Conservation (phyloP, 2,888 invertebrate species). For the Scaptodrosophila latifasciaeformis region DNA sequence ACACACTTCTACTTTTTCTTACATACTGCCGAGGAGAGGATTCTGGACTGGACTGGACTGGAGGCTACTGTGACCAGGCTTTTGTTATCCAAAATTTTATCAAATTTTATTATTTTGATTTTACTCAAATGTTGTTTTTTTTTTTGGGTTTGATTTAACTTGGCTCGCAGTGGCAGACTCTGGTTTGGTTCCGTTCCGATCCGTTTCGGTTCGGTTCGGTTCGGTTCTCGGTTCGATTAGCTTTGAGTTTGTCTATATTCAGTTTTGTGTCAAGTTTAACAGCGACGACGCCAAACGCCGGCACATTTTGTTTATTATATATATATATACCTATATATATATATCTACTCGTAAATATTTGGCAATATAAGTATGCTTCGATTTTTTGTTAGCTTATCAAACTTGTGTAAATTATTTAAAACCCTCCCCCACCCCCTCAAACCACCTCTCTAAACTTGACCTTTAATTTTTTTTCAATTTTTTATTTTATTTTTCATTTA, state of each 20-base stretch:
- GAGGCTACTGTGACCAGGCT: background rate
- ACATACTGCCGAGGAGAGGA: background rate
- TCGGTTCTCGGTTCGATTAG: slow-evolving; percentile 35
- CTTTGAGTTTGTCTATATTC: slow-evolving; percentile 41
- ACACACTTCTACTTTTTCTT: background rate
- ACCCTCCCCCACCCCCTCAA: background rate
- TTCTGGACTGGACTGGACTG: slow-evolving; percentile 21
- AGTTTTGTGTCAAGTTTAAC: slow-evolving; percentile 58
- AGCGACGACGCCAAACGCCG: slow-evolving; percentile 65
- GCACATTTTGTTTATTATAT: slow-evolving; percentile 54
- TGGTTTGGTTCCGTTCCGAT: slow-evolving; percentile 6
- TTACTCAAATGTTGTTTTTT: no score
- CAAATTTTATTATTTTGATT: no score
- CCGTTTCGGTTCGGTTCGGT: slow-evolving; percentile 26
- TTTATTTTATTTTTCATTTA: slow-evolving; percentile 5
- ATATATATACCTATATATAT: slow-evolving; percentile 11
- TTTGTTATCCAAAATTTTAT: no score
- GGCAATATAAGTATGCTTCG: slow-evolving; percentile 57
- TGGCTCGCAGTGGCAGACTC: background rate
- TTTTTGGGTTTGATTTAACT: no score
- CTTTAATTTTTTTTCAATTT: slow-evolving; percentile 16
- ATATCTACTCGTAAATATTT: slow-evolving; percentile 25
- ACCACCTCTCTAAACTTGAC: slow-evolving; percentile 15
- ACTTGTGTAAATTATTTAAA: slow-evolving; percentile 8
- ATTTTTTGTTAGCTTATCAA: slow-evolving; percentile 57